These are phyloP conservation scores for Matsumyia berberina DNA, from an alignment of 2,888 invertebrate species.

Conservation along the genomic window DNA sequence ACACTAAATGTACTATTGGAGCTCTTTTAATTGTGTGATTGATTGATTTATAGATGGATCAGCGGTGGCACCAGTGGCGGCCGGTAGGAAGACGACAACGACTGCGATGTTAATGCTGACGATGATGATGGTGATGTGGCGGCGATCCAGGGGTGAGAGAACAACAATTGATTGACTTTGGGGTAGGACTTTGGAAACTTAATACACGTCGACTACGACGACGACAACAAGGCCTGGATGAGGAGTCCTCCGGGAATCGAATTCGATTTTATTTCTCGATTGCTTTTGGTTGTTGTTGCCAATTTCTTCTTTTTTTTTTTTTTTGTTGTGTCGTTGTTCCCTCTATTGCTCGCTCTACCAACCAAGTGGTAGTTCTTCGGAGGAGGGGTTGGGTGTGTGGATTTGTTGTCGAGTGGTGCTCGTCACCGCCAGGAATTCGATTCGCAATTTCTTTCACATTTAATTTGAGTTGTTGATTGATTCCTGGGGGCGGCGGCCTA, in stretches of 20 bases:
- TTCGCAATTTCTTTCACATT: conserved; percentile 76
- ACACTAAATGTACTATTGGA: conserved; percentile 81
- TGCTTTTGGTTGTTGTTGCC: conserved; percentile 69
- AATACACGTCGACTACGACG: conserved; percentile 46
- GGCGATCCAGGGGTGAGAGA: background rate
- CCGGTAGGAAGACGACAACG: conserved; percentile 11
- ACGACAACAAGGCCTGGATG: conserved; percentile 45
- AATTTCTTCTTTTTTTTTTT: conserved; percentile 30
- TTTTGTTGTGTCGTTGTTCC: conserved; percentile 10
- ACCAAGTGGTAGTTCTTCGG: conserved; percentile 52
- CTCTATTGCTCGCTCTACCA: conserved; percentile 35
- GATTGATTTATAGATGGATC: conserved; percentile 80
- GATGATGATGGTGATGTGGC: conserved; percentile 38
- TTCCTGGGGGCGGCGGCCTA: conserved; percentile 65
- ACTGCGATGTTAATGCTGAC: conserved; percentile 35
- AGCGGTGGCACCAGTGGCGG: conserved; percentile 27
- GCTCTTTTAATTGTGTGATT: conserved; percentile 82
- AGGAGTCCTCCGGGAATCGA: conserved; percentile 71
- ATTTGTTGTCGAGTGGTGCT: conserved; percentile 70
- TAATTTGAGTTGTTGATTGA: conserved; percentile 76
- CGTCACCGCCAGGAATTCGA: conserved; percentile 76
- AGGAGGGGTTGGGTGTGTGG: conserved; percentile 20
- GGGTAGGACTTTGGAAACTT: conserved; percentile 74
- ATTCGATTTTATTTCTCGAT: conserved; percentile 75
- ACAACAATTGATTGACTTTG: conserved; percentile 75